phyloP scores from a whole-genome alignment of 2,113 vertebrate genomes.

The Arothron firmamentum region DNA sequence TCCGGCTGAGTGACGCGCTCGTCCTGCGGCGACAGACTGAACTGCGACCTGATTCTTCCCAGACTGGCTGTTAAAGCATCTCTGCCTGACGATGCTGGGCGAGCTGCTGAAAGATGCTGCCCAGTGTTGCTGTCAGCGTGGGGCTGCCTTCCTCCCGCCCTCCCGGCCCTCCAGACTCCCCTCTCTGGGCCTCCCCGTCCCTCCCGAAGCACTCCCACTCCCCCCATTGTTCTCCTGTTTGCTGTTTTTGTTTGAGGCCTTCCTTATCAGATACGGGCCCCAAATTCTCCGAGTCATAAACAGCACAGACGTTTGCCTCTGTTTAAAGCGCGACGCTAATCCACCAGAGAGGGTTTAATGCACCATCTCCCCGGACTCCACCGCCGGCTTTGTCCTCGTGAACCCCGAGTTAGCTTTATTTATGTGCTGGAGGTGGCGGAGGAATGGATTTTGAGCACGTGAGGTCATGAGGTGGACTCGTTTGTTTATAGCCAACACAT shows the following conservation, averaged over 20 bases:
- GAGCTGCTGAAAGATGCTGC: slow-evolving; percentile 11
- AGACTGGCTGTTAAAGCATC: background rate
- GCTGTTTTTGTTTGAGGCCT: slow-evolving; percentile 55
- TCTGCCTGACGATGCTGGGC: slow-evolving; percentile 7
- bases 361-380: too few species aligned
- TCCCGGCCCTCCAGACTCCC: slow-evolving; percentile 54
- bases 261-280: slow-evolving; percentile 57
- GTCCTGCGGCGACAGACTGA: too few species aligned
- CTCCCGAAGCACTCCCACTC: slow-evolving; percentile 58
- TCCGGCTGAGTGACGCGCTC: too few species aligned
- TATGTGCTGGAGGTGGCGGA: slow-evolving; percentile 28
- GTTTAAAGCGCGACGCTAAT: too few species aligned
- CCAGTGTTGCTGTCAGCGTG: slow-evolving; percentile 40
- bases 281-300: slow-evolving; percentile 21
- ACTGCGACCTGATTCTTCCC: too few species aligned
- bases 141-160: slow-evolving; percentile 22
- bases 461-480: slow-evolving; percentile 51
- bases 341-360: too few species aligned
- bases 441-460: slow-evolving; percentile 5
- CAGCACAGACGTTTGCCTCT: background rate
- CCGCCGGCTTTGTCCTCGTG: slow-evolving; percentile 12
- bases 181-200: slow-evolving; percentile 64
- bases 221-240: slow-evolving; percentile 66
- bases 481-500: slow-evolving; percentile 51
- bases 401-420: slow-evolving; percentile 27